phyloP scores from a whole-genome alignment of 2,113 vertebrate genomes.

The Ailuropoda melanoleuca region DNA sequence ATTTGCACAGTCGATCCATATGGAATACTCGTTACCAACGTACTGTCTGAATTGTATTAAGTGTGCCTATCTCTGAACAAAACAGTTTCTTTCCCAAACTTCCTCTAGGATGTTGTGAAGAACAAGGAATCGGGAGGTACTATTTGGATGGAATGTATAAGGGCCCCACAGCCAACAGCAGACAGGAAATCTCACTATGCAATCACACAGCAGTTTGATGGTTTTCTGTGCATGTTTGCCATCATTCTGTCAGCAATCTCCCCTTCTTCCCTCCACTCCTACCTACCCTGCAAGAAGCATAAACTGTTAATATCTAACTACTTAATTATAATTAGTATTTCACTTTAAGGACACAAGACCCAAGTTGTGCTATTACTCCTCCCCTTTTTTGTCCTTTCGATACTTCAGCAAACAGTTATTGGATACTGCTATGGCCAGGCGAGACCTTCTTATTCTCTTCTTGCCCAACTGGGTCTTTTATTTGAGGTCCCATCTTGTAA shows the following conservation, averaged over 20 bases:
- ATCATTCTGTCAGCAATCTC: neutral
- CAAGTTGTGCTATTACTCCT: neutral
- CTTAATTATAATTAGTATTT: neutral
- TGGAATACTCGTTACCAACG: neutral
- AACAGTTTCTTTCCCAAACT: neutral
- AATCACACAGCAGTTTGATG: neutral
- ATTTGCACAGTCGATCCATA: neutral
- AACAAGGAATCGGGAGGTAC: neutral
- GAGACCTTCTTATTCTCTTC: neutral
- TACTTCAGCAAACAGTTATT: neutral
- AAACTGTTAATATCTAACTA: neutral
- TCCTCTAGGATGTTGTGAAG: neutral
- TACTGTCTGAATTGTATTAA: neutral
- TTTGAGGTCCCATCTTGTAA: neutral
- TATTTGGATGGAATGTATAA: neutral
- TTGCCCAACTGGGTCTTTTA: neutral
- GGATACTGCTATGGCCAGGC: too few species aligned
- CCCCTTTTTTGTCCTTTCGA: neutral
- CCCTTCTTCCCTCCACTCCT: neutral
- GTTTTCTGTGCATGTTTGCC: neutral
- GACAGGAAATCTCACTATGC: neutral
- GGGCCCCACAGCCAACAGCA: neutral
- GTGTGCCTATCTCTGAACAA: neutral
- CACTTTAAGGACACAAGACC: neutral
- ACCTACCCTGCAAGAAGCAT: neutral